These are phyloP conservation scores for Catharus minimus DNA, from an alignment of 2,113 vertebrate species.

Conservation along the genomic window DNA sequence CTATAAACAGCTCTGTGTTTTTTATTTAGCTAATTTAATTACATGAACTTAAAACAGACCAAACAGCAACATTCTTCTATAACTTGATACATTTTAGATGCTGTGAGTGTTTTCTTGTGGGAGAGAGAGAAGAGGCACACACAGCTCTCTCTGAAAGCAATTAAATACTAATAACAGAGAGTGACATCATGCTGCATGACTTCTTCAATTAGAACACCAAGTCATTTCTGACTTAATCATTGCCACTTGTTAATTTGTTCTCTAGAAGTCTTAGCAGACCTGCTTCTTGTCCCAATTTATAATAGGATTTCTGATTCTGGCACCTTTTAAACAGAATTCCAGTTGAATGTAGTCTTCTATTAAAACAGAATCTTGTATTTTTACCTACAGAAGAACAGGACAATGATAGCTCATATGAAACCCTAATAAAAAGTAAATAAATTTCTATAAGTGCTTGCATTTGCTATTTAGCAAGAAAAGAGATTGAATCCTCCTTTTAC, in stretches of 20 bases:
- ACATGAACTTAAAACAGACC: conserved; percentile 66
- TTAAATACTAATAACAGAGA: conserved; percentile 64
- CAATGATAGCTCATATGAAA: background rate
- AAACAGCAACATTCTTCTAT: conserved; percentile 53
- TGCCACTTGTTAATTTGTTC: conserved; percentile 70
- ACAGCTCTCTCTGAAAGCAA: conserved; percentile 63
- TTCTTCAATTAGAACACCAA: conserved; percentile 69
- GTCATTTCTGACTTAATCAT: conserved; percentile 64
- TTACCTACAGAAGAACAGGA: background rate
- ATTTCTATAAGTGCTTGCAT: background rate
- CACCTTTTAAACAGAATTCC: conserved; percentile 39
- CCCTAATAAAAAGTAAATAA: background rate
- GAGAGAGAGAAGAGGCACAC: conserved; percentile 27
- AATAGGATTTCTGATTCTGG: conserved; percentile 31
- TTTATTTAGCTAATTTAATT: conserved; percentile 69
- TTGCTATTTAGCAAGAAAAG: background rate
- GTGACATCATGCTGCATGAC: conserved; percentile 66
- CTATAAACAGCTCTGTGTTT: conserved; percentile 33
- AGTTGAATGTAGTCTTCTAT: background rate
- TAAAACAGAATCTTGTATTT: background rate
- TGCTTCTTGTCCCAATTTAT: conserved; percentile 16
- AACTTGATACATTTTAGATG: conserved; percentile 56
- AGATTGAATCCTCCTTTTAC: background rate
- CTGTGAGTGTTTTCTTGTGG: conserved; percentile 47
- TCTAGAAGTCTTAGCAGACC: conserved; percentile 45